Evolutionary conservation across 2,113 vertebrate genomes (phyloP).

Genomic region (Abramis brama): DNA sequence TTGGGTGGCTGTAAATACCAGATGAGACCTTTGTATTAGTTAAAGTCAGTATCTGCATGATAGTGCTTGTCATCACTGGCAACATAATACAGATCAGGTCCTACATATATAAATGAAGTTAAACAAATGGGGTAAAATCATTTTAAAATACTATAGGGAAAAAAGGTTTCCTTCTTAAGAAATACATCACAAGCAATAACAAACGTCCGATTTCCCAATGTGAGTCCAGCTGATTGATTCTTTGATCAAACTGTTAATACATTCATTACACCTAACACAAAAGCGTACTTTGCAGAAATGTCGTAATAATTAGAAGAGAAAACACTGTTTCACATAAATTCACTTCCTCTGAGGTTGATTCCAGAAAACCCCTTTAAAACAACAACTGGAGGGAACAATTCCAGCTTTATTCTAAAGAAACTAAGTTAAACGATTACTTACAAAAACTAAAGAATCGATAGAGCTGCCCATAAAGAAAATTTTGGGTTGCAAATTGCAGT

Average conservation of each 20-base stretch:
- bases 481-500: neutral
- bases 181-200: constrained; percentile 14
- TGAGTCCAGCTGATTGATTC: constrained; percentile 6
- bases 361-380: constrained; percentile 24
- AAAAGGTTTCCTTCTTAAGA: neutral
- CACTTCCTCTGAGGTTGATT: neutral
- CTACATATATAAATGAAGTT: neutral
- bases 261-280: constrained; percentile 30
- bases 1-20: neutral
- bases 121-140: neutral
- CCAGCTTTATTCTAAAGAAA: neutral
- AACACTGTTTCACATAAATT: constrained; percentile 38
- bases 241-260: constrained; percentile 1
- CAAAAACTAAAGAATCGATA: constrained; percentile 20
- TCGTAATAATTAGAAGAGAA: neutral
- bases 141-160: constrained; percentile 4
- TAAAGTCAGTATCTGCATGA: neutral
- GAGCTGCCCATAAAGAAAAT: constrained; percentile 18
- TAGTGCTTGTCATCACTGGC: neutral
- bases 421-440: neutral
- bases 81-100: neutral
- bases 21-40: neutral
- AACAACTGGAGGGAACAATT: constrained; percentile 2
- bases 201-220: neutral
- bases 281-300: neutral